Conservation (phyloP, 2,797 vertebrate genomes). For the Pseudochirops corinnae region DNA sequence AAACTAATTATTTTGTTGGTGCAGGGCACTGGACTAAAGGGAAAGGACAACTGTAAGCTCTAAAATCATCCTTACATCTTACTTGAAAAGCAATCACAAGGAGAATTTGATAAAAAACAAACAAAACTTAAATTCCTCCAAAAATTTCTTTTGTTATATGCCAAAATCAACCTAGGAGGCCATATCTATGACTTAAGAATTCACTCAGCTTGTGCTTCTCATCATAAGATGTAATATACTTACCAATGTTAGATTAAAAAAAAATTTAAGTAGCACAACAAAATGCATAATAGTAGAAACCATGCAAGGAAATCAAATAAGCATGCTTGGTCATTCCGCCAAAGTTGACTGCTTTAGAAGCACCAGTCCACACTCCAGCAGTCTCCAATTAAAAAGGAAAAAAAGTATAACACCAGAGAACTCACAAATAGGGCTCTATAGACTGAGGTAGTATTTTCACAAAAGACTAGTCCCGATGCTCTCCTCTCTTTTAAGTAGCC, state of each 20-base stretch:
- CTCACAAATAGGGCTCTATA: slow-evolving; percentile 98
- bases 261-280: slow-evolving; percentile 74
- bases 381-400: slow-evolving; percentile 83
- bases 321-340: slow-evolving; percentile 87
- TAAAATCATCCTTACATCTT: slow-evolving; percentile 64
- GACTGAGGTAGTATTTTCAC: slow-evolving; percentile 96
- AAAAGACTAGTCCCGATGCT: slow-evolving; percentile 96
- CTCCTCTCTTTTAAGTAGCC: slow-evolving; percentile 96
- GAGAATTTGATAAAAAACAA: slow-evolving; percentile 29
- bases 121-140: slow-evolving; percentile 54
- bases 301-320: slow-evolving; percentile 84
- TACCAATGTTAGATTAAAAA: slow-evolving; percentile 75
- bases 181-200: slow-evolving; percentile 35
- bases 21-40: slow-evolving; percentile 61
- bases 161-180: slow-evolving; percentile 62
- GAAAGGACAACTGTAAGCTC: slow-evolving; percentile 62
- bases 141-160: slow-evolving; percentile 43
- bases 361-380: slow-evolving; percentile 84
- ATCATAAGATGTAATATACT: slow-evolving; percentile 71
- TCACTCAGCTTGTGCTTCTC: slow-evolving; percentile 73
- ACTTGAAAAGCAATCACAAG: slow-evolving; percentile 65
- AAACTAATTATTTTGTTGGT: slow-evolving; percentile 19
- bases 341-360: slow-evolving; percentile 82
- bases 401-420: slow-evolving; percentile 84
- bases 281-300: slow-evolving; percentile 75